These are phyloP conservation scores for Agriopis marginaria DNA, from an alignment of 2,888 invertebrate genomes.

Conservation along the genomic window DNA sequence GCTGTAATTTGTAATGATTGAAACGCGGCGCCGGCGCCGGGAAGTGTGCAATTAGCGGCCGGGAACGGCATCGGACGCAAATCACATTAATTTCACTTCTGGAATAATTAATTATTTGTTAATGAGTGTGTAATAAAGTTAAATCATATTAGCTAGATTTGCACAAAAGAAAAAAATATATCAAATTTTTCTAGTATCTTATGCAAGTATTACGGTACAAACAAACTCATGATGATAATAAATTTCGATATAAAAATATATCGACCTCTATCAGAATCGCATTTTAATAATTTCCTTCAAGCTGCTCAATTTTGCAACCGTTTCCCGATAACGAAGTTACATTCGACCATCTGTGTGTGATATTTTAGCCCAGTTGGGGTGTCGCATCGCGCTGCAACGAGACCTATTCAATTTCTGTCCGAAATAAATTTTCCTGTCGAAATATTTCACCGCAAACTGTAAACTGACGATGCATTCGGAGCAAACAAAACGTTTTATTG, in stretches of 20 bases:
- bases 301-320: slow-evolving; percentile 3
- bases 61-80: slow-evolving; percentile 20
- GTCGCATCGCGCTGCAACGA: slow-evolving; percentile 25
- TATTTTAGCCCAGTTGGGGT: slow-evolving; percentile 38
- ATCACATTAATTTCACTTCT: slow-evolving; percentile 25
- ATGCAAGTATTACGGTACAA: too few relatives aligned
- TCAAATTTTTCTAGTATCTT: too few relatives aligned
- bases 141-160: not conserved
- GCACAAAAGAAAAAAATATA: too few relatives aligned
- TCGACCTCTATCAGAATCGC: too few relatives aligned
- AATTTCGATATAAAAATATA: too few relatives aligned
- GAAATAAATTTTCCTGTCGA: slow-evolving; percentile 64
- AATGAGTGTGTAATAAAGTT: slow-evolving; percentile 11
- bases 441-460: slow-evolving; percentile 57
- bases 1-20: slow-evolving; percentile 42
- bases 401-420: slow-evolving; percentile 61
- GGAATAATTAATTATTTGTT: slow-evolving; percentile 27
- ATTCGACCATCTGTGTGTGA: slow-evolving; percentile 32
- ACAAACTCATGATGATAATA: not conserved
- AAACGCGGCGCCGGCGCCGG: slow-evolving; percentile 29
- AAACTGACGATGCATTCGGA: slow-evolving; percentile 49
- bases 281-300: slow-evolving; percentile 9
- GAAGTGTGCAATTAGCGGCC: slow-evolving; percentile 36
- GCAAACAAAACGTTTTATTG: slow-evolving; percentile 48
- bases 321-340: slow-evolving; percentile 38